A percentile compares a stretch with the other conserved stretches of the same genome.
Conservation (phyloP, 2,888 invertebrate genomes). For the Napeogenes inachia region DNA sequence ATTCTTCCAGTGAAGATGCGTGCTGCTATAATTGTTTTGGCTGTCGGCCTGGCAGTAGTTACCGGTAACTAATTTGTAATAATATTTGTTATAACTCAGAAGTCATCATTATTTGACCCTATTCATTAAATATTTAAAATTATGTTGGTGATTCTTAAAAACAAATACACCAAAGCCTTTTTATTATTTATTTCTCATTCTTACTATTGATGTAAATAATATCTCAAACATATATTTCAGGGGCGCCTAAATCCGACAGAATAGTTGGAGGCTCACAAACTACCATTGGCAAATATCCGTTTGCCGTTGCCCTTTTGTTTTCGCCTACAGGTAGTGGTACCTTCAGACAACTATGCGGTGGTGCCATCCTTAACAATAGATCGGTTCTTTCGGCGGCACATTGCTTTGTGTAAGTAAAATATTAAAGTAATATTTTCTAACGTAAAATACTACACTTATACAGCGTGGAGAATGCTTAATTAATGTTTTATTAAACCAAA, state of each 20-base stretch:
- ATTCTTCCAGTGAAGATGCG: slow-evolving; percentile 24
- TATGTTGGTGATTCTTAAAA: too few relatives aligned
- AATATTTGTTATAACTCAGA: too few relatives aligned
- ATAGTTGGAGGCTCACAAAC: slow-evolving; percentile 48
- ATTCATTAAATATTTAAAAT: too few relatives aligned
- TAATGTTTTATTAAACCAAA: neutral
- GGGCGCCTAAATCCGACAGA: slow-evolving; percentile 21
- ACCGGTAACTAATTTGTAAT: slow-evolving; percentile 31
- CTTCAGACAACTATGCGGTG: slow-evolving; percentile 33
- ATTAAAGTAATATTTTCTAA: too few relatives aligned
- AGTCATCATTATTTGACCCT: too few relatives aligned
- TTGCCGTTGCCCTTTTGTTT: slow-evolving; percentile 30
- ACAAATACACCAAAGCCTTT: too few relatives aligned
- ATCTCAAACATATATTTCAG: too few relatives aligned
- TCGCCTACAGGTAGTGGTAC: slow-evolving; percentile 21
- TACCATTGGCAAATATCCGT: slow-evolving; percentile 34
- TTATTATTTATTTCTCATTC: too few relatives aligned
- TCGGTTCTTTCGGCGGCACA: slow-evolving; percentile 46
- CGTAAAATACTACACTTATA: too few relatives aligned
- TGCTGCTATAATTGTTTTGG: slow-evolving; percentile 28
- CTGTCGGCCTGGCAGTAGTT: slow-evolving; percentile 32
- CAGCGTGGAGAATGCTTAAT: too few relatives aligned
- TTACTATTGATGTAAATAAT: too few relatives aligned
- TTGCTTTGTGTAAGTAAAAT: slow-evolving; percentile 34
- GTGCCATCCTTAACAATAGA: slow-evolving; percentile 41